Base-by-base conservation (phyloP, 1,140 invertebrate species). In the Thaumetopoea pityocampa region DNA sequence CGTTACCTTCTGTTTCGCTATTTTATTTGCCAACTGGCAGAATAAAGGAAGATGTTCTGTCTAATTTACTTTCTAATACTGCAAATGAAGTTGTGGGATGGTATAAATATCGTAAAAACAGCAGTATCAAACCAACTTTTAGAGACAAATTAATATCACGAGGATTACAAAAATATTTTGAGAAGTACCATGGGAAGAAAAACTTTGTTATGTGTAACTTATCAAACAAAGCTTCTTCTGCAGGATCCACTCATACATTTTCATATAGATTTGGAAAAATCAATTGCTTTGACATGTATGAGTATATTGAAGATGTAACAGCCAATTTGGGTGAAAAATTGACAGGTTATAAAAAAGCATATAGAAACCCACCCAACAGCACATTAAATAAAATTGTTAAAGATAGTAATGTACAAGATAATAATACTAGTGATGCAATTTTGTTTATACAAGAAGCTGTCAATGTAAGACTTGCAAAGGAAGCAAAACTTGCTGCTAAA, bases 51-150 rank as follows among this genome's bases (percentile, higher is more conserved):
- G 81, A 86, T 33, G 81, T 85, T 36, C 49, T 91, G 3, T 73
- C 73, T 30, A 69, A 80, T 9, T 69, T 89, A 26, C 46, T 90
- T 3, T 67, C 72, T 7, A 80, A 83, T 24, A 85, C 83, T 20
- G 82, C 77, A 20, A 80, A 82, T 53, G 85, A 88, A 55, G 79
- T 91, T 19, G 86, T 90, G 5, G 90, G 90, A 9, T 91, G 90
- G 90, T 91, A 89, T 61, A 86, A 85, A 51, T 90, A 89, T 52
- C 79, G 88, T 35, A 68, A 83, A 49, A 85, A 88, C 34, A 76
- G 67, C 20, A 67, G 62, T 15, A 68, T 89, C 5, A 72, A 68
- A 26, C 85, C 81, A 3, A 87, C 87, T 2, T 67, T 90, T 19
- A 65, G 87, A 27, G 89, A 90, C 37, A 88, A 85, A 63, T 56